Evolutionary conservation across 1,140 invertebrate genomes (phyloP).

Genomic region (Plectrocnemia conspersa): DNA sequence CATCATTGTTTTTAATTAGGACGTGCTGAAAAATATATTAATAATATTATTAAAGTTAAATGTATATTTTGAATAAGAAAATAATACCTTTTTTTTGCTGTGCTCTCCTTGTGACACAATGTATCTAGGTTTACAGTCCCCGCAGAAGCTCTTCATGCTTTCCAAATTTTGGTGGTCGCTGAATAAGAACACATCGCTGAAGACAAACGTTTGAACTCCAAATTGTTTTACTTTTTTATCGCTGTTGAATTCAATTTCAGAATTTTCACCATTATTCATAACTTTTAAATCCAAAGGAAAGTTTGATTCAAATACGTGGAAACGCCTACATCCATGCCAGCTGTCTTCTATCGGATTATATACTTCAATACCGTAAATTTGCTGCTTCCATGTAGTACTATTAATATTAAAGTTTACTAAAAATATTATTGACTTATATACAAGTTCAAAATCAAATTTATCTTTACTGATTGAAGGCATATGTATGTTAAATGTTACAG

Average conservation of each 20-base stretch:
- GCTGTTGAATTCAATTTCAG: too few species aligned
- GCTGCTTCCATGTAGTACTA: constrained; percentile 15
- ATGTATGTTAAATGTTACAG: constrained; percentile 38
- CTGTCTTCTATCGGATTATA: constrained; percentile 43
- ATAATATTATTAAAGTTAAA: neutral
- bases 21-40: constrained; percentile 6
- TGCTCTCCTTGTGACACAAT: constrained; percentile 37
- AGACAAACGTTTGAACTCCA: constrained; percentile 37
- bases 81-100: neutral
- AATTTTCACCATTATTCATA: too few species aligned
- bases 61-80: neutral
- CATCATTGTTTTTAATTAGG: constrained; percentile 29
- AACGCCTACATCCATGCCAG: constrained; percentile 41
- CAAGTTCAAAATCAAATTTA: constrained; percentile 29
- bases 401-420: constrained; percentile 10
- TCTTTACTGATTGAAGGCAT: constrained; percentile 37
- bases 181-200: constrained; percentile 37
- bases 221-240: constrained; percentile 38
- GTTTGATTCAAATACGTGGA: constrained; percentile 35
- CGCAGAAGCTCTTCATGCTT: constrained; percentile 38
- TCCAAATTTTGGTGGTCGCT: constrained; percentile 37
- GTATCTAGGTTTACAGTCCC: constrained; percentile 36
- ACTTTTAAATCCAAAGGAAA: constrained; percentile 39
- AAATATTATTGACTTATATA: too few species aligned
- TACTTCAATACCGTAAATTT: constrained; percentile 35